Base-by-base conservation (phyloP, 1,140 invertebrate genomes). In the Drosophila sp. region DNA sequence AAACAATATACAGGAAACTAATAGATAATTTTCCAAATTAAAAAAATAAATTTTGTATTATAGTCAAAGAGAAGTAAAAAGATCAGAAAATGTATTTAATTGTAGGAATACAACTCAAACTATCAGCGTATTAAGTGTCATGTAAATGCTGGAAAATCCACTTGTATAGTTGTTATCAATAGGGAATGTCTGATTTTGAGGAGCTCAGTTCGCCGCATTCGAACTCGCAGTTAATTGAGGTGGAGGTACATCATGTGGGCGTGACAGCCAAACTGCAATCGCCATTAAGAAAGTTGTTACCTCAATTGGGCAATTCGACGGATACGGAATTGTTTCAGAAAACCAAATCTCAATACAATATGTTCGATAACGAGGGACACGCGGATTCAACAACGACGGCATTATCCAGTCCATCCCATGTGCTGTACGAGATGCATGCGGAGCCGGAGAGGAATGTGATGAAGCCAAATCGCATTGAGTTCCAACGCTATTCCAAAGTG, bases 211-310 rank as follows among this genome's bases (percentile, higher is more conserved):
- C 48, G 43, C 43, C 73, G 18, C 89, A 86, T 41, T 91, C 90
- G 1, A 66, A 77, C 6, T 87, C 89, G 4, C 81, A 87, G 43
- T 57, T 89, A 38, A 90, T 91, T 59, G 72, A 89, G 46, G 81
- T 91, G 3, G 72, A 82, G 40, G 81, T 91, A 4, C 74, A 89
- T n/a, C 86, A 91, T 65, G 90, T 91, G 48, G 90, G 90, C 6
- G 90, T 91, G 0, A 91, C 90, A 14, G 90, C 90, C 7, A 90
- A 89, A 46, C 27, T 91, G 57, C 74, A 82, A 9, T 91, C 90
- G 0, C 90, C 90, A 4, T 38, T 91, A 9, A 80, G 81, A 16
- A 79, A 78, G 43, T 27, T 90, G 6, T 38, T 89, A 1, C 80
- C 78, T 2, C 65, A 63, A 11, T 43, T 79, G 36, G 76, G 59